Base-by-base conservation (phyloP, 2,797 vertebrate species). In the Esox lucius region DNA sequence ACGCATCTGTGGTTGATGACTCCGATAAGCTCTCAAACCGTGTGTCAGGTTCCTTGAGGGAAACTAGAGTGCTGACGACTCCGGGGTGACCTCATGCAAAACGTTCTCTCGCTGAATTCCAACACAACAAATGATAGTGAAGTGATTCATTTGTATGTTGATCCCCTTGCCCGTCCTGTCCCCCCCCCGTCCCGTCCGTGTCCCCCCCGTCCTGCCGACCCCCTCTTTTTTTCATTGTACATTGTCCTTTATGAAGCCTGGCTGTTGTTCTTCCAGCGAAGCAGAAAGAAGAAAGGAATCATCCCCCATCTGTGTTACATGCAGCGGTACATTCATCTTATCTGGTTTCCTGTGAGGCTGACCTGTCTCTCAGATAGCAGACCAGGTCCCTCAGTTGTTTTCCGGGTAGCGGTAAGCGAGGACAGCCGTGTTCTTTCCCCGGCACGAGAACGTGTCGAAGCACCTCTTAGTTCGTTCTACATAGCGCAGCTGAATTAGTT, bases 341-440 rank as follows among this genome's bases (percentile, higher is more conserved):
- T 89, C 87, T 75, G 15, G 77, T 80, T 87, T 88, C 84, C 86
- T 86, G 84, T 83, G 51, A 2, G 19, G 51, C 19, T 19, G 51
- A 19, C 19, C 78, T 83, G 82, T 33, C 51, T 78, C 70, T 83
- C 70, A 62, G 89, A 92, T 83, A 84, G 81, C 74, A 19, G 74
- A 64, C 46, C 53, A 28, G 61, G 5, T 12, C 24, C 24, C 22
- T 24, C 9, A 81, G 78, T 83, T 73, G 70, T 46, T 73, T 68
- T 79, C 73, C 80, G 49, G 77, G 87, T 51, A 19, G 16, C 15
- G 49, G 19, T 51, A 19, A 89, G 86, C 85, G n/a, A 24, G 17
- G 11, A 83, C 82, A 71, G 73, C 83, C 69, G 75, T 77, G 73
- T 72, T 76, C 75, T 74, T 77, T 68, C 2, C 17, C 70, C 68